These are phyloP conservation scores for Montipora efflorescens DNA, from an alignment of 64 coral and sea anemone genomes.

Conservation along the genomic window DNA sequence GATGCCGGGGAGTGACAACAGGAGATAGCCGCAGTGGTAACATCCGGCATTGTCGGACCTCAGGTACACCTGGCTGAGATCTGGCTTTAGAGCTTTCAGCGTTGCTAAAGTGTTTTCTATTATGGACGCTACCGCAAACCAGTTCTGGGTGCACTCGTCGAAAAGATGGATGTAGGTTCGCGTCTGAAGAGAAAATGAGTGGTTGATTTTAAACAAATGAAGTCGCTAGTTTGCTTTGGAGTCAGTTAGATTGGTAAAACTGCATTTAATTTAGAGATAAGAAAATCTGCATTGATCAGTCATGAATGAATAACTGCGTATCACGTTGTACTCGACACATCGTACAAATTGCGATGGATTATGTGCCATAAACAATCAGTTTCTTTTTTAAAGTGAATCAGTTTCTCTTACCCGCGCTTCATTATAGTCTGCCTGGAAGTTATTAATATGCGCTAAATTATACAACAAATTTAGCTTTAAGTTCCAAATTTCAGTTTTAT, in stretches of 20 bases:
- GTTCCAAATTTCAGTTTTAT: background rate
- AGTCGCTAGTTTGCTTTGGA: background rate
- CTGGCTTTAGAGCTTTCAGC: conserved; percentile 34
- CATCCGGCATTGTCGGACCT: conserved; percentile 65
- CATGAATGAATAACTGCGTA: background rate
- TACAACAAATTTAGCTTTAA: background rate
- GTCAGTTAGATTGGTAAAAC: background rate
- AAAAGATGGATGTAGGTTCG: conserved; percentile 50
- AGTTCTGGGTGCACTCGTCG: conserved; percentile 68
- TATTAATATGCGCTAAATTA: background rate
- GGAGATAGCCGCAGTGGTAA: conserved; percentile 41
- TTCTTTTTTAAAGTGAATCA: too few species aligned
- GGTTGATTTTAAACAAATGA: conserved; percentile 13
- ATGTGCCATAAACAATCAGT: background rate
- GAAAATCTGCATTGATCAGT: too few species aligned
- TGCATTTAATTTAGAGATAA: background rate
- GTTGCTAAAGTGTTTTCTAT: conserved; percentile 54
- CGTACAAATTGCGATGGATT: background rate
- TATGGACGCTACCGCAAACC: conserved; percentile 54
- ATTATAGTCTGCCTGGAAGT: background rate
- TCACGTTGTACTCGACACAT: background rate
- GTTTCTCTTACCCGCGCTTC: background rate
- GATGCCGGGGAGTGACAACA: conserved; percentile 54
- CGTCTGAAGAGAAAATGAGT: conserved; percentile 37
- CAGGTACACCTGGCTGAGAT: conserved; percentile 46